Base-by-base conservation (phyloP, 2,888 invertebrate genomes). In the Nomada hirtipes region DNA sequence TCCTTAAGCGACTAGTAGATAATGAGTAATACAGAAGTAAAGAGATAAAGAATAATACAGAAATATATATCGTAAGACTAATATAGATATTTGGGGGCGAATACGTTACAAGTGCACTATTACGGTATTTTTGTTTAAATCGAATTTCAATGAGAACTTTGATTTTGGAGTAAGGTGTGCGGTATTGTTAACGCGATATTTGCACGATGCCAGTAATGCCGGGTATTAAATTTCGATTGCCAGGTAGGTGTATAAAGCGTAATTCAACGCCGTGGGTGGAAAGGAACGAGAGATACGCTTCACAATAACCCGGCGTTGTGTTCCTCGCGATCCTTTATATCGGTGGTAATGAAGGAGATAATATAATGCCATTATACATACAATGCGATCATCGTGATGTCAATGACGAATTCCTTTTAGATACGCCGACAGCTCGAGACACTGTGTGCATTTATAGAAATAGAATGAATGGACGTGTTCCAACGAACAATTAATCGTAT, bases 321-420 rank as follows among this genome's bases (percentile, higher is more conserved):
- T 71, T 59, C 60, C 23, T 29, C 29, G 55, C 59, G 59, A 50
- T 29, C 74, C 75, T 80, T 88, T 76, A 55, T 69, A 82, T 44
- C 67, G 59, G 75, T 59, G 77, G 59, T 88, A 88, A 86, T 70
- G 86, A 86, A 77, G 61, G 29, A 76, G 74, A 81, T 87, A 86
- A 88, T 73, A 44, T 53, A 29, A 80, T 85, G 47, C 1, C 47
- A 11, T 47, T 47, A 47, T 79, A 68, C 36, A 61, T 26, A 72
- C 11, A 18, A 55, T 50, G 72, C 78, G 72, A 60, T 47, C 47
- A 60, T 47, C 47, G 59, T 55, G 63, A 61, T 63, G 68, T 76
- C 77, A 64, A 60, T 64, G 67, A 9, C 18, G 53, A 55, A 23
- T 47, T 44, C 23, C 13, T 10, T 15, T 23, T 47, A 53, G n/a